phyloP scores from a whole-genome alignment of 1,140 invertebrate genomes.

The Diorhabda elongata region DNA sequence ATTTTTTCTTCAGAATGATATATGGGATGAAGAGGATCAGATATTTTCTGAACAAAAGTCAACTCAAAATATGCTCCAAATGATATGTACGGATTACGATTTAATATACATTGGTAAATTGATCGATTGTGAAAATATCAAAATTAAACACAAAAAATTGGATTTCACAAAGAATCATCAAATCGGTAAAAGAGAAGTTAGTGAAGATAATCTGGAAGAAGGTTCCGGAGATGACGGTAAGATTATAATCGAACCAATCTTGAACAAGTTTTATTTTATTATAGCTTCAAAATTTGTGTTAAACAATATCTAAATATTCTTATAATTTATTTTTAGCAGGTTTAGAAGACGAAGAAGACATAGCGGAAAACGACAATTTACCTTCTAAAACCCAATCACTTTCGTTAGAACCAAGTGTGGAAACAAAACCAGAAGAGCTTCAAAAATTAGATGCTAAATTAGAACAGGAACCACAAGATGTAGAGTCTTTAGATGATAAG shows the following conservation, averaged over 20 bases:
- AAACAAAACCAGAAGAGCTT: too few species aligned
- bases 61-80: background rate
- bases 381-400: too few species aligned
- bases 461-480: too few species aligned
- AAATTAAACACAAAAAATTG: constrained; percentile 7
- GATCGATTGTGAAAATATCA: constrained; percentile 19
- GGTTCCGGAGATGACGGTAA: constrained; percentile 22
- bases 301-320: too few species aligned
- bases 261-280: too few species aligned
- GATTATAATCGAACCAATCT: background rate
- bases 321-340: too few species aligned
- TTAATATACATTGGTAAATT: constrained; percentile 5
- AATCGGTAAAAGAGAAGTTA: constrained; percentile 22
- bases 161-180: constrained; percentile 1
- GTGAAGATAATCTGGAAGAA: constrained; percentile 14
- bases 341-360: too few species aligned
- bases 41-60: background rate
- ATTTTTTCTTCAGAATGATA: background rate
- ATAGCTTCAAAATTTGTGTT: too few species aligned
- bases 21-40: background rate
- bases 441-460: too few species aligned
- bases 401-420: too few species aligned
- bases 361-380: too few species aligned
- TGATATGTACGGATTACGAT: constrained; percentile 23
- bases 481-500: too few species aligned